Evolutionary conservation across 2,113 vertebrate species (phyloP).

Genomic region (Gasterosteus aculeatus): DNA sequence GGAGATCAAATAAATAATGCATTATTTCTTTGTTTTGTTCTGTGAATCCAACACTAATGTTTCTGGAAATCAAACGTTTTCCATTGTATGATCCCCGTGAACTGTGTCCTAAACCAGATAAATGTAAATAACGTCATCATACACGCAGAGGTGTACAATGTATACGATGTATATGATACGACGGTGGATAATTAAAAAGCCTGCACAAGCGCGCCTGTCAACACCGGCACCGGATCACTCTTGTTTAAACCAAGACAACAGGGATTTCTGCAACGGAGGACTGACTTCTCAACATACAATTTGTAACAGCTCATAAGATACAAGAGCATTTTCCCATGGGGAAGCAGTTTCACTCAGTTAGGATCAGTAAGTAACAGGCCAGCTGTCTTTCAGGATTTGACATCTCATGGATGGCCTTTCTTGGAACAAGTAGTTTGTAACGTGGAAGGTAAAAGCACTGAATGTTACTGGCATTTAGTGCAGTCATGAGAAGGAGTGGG

Average conservation of each 20-base stretch:
- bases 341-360: background rate
- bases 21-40: constrained; percentile 28
- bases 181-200: constrained; percentile 33
- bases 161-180: constrained; percentile 10
- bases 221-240: background rate
- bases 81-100: background rate
- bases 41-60: constrained; percentile 7
- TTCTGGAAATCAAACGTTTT: constrained; percentile 16
- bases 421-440: background rate
- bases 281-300: constrained; percentile 32
- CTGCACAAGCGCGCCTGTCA: background rate
- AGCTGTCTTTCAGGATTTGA: background rate
- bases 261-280: constrained; percentile 15
- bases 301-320: constrained; percentile 28
- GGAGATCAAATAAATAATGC: constrained; percentile 48
- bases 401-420: background rate
- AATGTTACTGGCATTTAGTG: background rate
- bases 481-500: background rate
- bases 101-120: background rate
- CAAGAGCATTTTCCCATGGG: constrained; percentile 6
- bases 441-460: background rate
- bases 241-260: constrained; percentile 22
- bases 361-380: constrained; percentile 13
- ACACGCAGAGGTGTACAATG: constrained; percentile 17
- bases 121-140: constrained; percentile 20